Conservation (phyloP, 1,140 invertebrate genomes). For the Dufourea novaeangliae region DNA sequence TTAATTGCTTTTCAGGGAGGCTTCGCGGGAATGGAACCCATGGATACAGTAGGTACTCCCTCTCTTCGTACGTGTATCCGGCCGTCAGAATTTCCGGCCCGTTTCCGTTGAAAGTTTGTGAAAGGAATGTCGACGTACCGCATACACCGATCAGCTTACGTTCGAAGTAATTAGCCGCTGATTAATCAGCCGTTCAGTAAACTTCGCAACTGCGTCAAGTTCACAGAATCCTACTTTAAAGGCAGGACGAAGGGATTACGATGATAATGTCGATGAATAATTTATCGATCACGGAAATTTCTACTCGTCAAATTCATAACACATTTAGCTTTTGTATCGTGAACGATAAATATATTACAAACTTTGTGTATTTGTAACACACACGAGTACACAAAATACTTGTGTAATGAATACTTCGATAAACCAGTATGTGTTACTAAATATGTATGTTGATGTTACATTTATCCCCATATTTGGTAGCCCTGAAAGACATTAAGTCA, state of each 20-base stretch:
- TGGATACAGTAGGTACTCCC: constrained; percentile 14
- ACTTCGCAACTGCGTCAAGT: not conserved
- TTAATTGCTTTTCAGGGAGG: constrained; percentile 31
- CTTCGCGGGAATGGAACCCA: not conserved
- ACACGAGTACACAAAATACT: too few relatives aligned
- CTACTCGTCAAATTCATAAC: too few relatives aligned
- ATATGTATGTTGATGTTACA: too few relatives aligned
- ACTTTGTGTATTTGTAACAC: too few relatives aligned
- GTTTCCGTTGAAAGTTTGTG: not conserved
- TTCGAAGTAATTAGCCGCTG: constrained; percentile 25
- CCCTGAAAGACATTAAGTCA: too few relatives aligned
- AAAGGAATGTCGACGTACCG: constrained; percentile 4
- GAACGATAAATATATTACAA: too few relatives aligned
- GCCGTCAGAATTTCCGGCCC: constrained; percentile 14
- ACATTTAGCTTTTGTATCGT: too few relatives aligned
- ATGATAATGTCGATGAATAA: not conserved
- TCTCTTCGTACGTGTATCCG: constrained; percentile 4
- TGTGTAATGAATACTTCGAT: too few relatives aligned
- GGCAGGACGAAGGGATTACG: not conserved
- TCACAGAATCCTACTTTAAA: not conserved
- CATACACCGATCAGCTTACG: not conserved
- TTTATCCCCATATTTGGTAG: too few relatives aligned
- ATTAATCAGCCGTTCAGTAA: constrained; percentile 34
- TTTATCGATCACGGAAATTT: not conserved
- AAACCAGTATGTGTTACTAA: too few relatives aligned